A percentile compares a stretch with the other conserved stretches of the same genome.
Conservation (phyloP, 2,888 invertebrate genomes). For the Pollenia griseotomentosa region DNA sequence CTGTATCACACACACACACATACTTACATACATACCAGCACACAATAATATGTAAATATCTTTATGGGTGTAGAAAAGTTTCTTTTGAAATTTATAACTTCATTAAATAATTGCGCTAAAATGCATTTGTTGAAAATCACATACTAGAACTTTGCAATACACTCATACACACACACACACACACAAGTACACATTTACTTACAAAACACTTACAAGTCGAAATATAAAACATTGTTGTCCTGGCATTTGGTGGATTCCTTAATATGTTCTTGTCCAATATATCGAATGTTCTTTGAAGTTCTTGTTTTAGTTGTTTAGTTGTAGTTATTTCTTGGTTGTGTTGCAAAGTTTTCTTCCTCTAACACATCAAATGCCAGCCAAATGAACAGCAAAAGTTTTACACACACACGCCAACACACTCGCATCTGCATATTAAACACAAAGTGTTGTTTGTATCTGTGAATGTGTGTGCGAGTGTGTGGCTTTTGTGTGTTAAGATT, state of each 20-base stretch:
- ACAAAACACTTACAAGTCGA: constrained; percentile 2
- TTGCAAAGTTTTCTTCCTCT: constrained; percentile 58
- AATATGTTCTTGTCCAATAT: constrained; percentile 61
- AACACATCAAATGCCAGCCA: constrained; percentile 69
- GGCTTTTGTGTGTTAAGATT: constrained; percentile 61
- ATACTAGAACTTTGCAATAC: constrained; percentile 12
- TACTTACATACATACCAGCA: constrained; percentile 11
- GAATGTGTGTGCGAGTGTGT: constrained; percentile 26
- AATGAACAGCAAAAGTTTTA: constrained; percentile 72
- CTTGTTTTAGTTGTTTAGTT: constrained; percentile 13
- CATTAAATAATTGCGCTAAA: constrained; percentile 74
- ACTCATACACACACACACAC: background rate
- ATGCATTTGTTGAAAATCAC: constrained; percentile 72
- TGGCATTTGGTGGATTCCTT: constrained; percentile 59
- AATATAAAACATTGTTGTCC: constrained; percentile 43
- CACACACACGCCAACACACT: background rate
- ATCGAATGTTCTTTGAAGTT: constrained; percentile 56
- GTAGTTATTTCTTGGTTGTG: constrained; percentile 31
- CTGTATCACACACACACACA: constrained; percentile 9
- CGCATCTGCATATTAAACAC: constrained; percentile 9
- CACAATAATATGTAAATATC: background rate
- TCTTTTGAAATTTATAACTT: constrained; percentile 73
- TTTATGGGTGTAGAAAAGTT: constrained; percentile 56
- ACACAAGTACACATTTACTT: background rate
- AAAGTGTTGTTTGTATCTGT: background rate